phyloP scores from a whole-genome alignment of 2,888 invertebrate genomes.

The Pheosia tremula region DNA sequence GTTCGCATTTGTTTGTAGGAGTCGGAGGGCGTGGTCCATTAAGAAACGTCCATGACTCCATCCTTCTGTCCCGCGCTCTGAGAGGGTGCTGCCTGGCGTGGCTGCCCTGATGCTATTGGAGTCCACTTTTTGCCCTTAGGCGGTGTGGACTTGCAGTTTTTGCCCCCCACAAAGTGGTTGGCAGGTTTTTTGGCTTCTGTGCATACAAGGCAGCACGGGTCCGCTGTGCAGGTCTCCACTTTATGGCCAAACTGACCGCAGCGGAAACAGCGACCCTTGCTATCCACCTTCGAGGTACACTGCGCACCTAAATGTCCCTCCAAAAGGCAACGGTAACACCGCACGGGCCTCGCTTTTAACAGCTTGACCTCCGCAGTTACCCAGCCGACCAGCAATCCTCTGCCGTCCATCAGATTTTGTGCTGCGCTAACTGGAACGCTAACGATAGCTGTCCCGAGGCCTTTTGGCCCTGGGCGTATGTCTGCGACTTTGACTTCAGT shows the following conservation, averaged over 20 bases:
- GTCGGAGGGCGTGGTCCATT: no score
- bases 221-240: background rate
- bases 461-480: background rate
- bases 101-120: no score
- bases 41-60: no score
- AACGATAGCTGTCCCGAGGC: background rate
- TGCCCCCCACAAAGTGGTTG: background rate
- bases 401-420: background rate
- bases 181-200: background rate
- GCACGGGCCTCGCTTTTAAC: background rate
- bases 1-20: slow-evolving; percentile 15
- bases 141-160: no score
- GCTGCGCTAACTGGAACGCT: background rate
- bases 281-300: slow-evolving; percentile 1
- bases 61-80: no score
- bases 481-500: background rate
- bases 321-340: slow-evolving; percentile 7
- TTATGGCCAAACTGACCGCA: slow-evolving; percentile 6
- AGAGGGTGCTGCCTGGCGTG: no score
- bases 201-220: slow-evolving; percentile 1
- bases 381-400: background rate
- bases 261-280: slow-evolving; percentile 2
- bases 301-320: slow-evolving; percentile 1
- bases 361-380: background rate
- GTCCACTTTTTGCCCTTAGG: no score